Percentiles rank a stretch among this genome's conserved stretches.
phyloP scores from a whole-genome alignment of 1,140 invertebrate genomes.

The Ruditapes philippinarum region DNA sequence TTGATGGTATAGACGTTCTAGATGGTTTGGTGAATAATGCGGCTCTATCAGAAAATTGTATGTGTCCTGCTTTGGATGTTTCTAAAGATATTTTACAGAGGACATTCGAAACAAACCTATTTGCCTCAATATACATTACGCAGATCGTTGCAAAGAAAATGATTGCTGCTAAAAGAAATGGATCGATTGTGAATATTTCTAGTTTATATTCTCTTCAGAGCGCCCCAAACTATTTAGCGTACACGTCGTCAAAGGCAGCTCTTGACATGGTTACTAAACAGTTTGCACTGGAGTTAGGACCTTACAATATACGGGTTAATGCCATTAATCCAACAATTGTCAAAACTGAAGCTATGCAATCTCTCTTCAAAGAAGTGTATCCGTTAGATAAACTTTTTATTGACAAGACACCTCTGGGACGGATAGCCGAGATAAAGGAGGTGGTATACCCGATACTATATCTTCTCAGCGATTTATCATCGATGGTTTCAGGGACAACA shows the following conservation, averaged over 20 bases:
- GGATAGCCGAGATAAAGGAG: slow-evolving; percentile 88
- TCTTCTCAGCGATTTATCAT: slow-evolving; percentile 92
- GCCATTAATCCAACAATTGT: slow-evolving; percentile 94
- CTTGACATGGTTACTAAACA: slow-evolving; percentile 88
- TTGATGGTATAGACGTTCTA: slow-evolving; percentile 88
- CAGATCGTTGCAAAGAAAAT: slow-evolving; percentile 90
- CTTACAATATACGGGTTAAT: slow-evolving; percentile 95
- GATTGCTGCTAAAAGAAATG: slow-evolving; percentile 89
- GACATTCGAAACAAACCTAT: slow-evolving; percentile 93
- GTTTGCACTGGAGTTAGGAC: slow-evolving; percentile 92
- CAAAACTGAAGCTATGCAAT: slow-evolving; percentile 94
- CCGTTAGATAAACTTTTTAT: slow-evolving; percentile 91
- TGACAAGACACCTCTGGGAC: slow-evolving; percentile 91
- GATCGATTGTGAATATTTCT: slow-evolving; percentile 95
- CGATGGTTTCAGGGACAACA: slow-evolving; percentile 92
- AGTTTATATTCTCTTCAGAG: slow-evolving; percentile 91
- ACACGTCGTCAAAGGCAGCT: slow-evolving; percentile 86
- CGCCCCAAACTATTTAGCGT: slow-evolving; percentile 91
- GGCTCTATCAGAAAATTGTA: slow-evolving; percentile 83
- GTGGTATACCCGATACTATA: slow-evolving; percentile 90
- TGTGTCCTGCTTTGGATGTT: slow-evolving; percentile 90
- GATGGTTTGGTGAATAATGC: slow-evolving; percentile 91
- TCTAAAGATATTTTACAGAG: slow-evolving; percentile 90
- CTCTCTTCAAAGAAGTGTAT: slow-evolving; percentile 92
- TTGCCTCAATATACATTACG: slow-evolving; percentile 93